phyloP scores from a whole-genome alignment of 2,113 vertebrate species.

The Chloebia gouldiae region DNA sequence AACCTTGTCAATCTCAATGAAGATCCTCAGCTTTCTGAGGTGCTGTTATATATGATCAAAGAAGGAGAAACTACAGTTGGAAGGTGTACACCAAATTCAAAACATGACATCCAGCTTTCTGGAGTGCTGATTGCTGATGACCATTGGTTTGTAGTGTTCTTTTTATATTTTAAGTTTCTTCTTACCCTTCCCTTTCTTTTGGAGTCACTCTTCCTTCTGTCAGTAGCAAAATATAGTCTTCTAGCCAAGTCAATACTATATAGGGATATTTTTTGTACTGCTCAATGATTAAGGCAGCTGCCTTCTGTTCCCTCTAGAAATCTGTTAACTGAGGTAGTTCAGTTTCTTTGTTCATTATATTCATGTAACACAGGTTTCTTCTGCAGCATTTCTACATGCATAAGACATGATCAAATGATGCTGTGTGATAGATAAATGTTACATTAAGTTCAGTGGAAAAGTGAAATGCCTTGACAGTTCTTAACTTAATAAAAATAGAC shows the following conservation, averaged over 20 bases:
- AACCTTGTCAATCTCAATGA: slow-evolving; percentile 96
- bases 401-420: neutral
- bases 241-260: neutral
- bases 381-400: neutral
- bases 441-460: neutral
- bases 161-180: neutral
- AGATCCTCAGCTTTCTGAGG: slow-evolving; percentile 95
- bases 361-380: neutral
- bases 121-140: slow-evolving; percentile 91
- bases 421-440: neutral
- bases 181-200: neutral
- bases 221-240: neutral
- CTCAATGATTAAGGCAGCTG: neutral
- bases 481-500: neutral
- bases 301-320: neutral
- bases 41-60: slow-evolving; percentile 95
- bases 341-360: neutral
- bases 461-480: neutral
- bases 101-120: slow-evolving; percentile 89
- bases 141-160: slow-evolving; percentile 82
- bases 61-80: slow-evolving; percentile 92
- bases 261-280: neutral
- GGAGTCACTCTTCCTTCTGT: neutral
- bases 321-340: neutral
- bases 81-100: slow-evolving; percentile 75